Evolutionary conservation across 2,888 invertebrate genomes (phyloP).

Genomic region (Notodonta dromedarius): DNA sequence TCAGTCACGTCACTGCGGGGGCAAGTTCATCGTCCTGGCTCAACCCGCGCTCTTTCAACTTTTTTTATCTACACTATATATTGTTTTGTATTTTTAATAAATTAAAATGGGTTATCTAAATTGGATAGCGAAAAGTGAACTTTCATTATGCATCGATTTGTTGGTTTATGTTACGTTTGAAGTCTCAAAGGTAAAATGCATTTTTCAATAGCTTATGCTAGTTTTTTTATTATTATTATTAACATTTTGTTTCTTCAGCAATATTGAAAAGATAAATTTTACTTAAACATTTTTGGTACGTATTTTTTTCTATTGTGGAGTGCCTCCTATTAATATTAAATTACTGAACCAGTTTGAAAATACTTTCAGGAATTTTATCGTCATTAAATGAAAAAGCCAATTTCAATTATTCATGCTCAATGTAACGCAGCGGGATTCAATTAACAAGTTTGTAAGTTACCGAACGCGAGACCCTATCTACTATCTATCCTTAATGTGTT

Average conservation of each 20-base stretch:
- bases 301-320: no score
- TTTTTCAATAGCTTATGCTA: neutral
- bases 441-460: conserved; percentile 3
- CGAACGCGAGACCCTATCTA: neutral
- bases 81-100: conserved; percentile 20
- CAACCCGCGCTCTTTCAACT: conserved; percentile 16
- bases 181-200: neutral
- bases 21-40: conserved; percentile 21
- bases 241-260: neutral
- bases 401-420: neutral
- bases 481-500: conserved; percentile 5
- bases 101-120: conserved; percentile 27
- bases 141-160: conserved; percentile 7
- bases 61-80: conserved; percentile 9
- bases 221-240: neutral
- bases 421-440: neutral
- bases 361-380: no score
- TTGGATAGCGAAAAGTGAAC: conserved; percentile 17
- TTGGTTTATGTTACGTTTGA: neutral
- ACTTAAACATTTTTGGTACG: no score
- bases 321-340: no score
- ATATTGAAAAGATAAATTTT: no score
- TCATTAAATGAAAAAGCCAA: no score
- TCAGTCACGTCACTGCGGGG: conserved; percentile 18
- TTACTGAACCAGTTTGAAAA: no score